Evolutionary conservation across 2,888 invertebrate species (phyloP), one percentile per base, ranked within the genome.

Genomic region (Amblyjoppa proteus): DNA sequence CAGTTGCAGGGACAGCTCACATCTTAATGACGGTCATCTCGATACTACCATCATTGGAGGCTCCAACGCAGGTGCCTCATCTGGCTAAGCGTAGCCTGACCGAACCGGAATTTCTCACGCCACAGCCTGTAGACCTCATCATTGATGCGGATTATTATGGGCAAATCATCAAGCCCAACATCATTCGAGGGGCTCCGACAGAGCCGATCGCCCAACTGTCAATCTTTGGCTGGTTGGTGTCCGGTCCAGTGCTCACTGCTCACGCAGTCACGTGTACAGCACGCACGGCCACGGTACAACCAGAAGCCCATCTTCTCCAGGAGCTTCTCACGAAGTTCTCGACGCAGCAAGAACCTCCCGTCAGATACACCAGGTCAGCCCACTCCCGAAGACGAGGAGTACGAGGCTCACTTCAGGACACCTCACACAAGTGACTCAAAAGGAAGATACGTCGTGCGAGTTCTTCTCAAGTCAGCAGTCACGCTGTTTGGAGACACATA

Each of bases 41-140:
- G 6, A 69, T 75, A n/a, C 74, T 87, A 5, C 87, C 87, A 13
- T 81, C 84, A n/a, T 49, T 76, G n/a, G 71, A 73, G 56, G 56
- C 56, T 3, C 53, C 71, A 3, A 9, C 16, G 20, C 56, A 53
- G n/a, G 75, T 34, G 83, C 69, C 66, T 13, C 88, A 87, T n/a
- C 66, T 87, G 31, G 53, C 11, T 20, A 38, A 51, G 7, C 41
- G 85, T 11, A 70, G 76, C 38, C 56, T 87, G 5, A 87, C 88
- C 0, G 86, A 88, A 64, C 87, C 86, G 0, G 82, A 86, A 3
- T 87, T 71, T 53, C 45, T 34, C 34, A 5, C 5, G 3, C 34
- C 34, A 4, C 34, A 5, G 5, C 3, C 2, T 4, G 20, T 20
- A 20, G 20, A 20, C 20, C 20, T 20, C 20, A 20, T 20, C 20